A percentile compares a stretch with the other conserved stretches of the same genome.
These are phyloP conservation scores for Chondrosia reniformis DNA, from an alignment of 37 sponge, comb jelly and placozoan genomes.

Conservation along the genomic window DNA sequence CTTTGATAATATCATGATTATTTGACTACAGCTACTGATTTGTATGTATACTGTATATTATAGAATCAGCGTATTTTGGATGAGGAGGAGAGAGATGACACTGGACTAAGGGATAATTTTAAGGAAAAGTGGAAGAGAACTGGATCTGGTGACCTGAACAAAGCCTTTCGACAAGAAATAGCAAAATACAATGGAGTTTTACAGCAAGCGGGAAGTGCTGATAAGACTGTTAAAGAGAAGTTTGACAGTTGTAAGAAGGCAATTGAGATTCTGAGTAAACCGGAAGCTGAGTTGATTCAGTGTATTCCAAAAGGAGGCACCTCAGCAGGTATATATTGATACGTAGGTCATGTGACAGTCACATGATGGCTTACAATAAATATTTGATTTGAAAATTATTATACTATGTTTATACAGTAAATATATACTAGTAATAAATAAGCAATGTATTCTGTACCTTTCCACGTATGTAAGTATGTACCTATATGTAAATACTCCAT, in stretches of 20 bases:
- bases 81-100: constrained; percentile 90
- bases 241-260: constrained; percentile 61
- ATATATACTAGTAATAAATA: too few species aligned
- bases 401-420: too few species aligned
- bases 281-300: constrained; percentile 32
- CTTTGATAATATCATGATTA: too few species aligned
- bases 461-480: too few species aligned
- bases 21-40: too few species aligned
- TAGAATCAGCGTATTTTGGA: constrained; percentile 72
- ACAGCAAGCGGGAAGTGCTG: constrained; percentile 66
- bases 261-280: constrained; percentile 59
- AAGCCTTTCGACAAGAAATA: constrained; percentile 60
- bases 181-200: constrained; percentile 56
- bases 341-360: too few species aligned
- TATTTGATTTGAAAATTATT: too few species aligned
- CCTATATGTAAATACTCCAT: too few species aligned
- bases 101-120: constrained; percentile 58
- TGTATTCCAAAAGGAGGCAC: constrained; percentile 59
- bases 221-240: constrained; percentile 77
- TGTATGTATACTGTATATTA: too few species aligned
- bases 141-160: constrained; percentile 68
- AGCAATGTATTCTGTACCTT: too few species aligned
- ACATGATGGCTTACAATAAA: too few species aligned
- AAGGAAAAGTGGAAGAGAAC: constrained; percentile 84
- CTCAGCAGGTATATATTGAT: too few species aligned